phyloP scores from a whole-genome alignment of 1,140 invertebrate genomes.

The Bombus terrestris region DNA sequence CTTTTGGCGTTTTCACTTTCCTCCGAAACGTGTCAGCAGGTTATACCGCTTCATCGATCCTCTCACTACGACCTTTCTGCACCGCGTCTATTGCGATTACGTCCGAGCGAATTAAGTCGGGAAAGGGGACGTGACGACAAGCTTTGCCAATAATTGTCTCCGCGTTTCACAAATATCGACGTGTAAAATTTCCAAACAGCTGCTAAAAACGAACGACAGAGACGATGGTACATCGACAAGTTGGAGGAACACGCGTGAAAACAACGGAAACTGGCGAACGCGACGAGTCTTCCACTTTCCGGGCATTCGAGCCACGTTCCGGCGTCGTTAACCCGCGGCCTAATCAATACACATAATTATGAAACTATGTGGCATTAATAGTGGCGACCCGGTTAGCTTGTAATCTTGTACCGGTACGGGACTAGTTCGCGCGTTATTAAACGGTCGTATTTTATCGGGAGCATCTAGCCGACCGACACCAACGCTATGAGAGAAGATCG shows the following conservation, averaged over 20 bases:
- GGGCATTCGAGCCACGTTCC: conserved; percentile 19
- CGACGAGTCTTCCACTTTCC: background rate
- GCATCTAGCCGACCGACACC: conserved; percentile 63
- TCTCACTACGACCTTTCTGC: conserved; percentile 38
- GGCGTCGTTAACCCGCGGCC: conserved; percentile 26
- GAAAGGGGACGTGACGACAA: conserved; percentile 37
- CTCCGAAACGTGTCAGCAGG: conserved; percentile 44
- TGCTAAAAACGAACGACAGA: no score
- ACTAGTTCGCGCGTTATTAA: conserved; percentile 70
- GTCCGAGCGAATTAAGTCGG: conserved; percentile 40
- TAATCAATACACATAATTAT: conserved; percentile 72
- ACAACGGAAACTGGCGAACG: background rate
- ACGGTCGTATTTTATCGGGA: conserved; percentile 69
- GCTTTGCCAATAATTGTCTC: conserved; percentile 26
- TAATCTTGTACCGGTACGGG: conserved; percentile 56
- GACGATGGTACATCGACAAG: background rate
- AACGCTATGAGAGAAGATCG: conserved; percentile 39
- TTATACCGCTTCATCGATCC: conserved; percentile 60
- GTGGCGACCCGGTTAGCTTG: conserved; percentile 48
- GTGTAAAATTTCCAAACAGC: background rate
- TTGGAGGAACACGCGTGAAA: background rate
- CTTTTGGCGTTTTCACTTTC: conserved; percentile 61
- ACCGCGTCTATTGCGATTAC: conserved; percentile 37
- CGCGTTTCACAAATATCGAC: conserved; percentile 33
- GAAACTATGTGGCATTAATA: conserved; percentile 69